phyloP scores from a whole-genome alignment of 2,888 invertebrate genomes.

The Patella depressa region DNA sequence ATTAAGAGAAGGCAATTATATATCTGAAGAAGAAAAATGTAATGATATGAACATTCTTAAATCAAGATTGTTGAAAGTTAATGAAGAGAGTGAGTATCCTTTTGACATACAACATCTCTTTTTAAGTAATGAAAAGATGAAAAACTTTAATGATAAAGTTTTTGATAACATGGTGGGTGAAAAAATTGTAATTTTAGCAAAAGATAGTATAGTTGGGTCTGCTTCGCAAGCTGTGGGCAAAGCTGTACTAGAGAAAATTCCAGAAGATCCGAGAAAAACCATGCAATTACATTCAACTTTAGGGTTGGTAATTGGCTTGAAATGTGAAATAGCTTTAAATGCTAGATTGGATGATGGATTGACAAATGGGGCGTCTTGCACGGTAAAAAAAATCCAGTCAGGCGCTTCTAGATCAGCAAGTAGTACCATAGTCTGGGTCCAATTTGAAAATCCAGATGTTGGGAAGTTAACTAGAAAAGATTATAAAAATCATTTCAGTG shows the following conservation, averaged over 20 bases:
- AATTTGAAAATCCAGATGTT: not conserved
- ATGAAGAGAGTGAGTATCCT: not conserved
- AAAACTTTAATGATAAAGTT: not conserved
- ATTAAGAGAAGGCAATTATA: slow-evolving; percentile 36
- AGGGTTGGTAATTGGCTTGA: no score
- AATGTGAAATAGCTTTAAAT: no score
- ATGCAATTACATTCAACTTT: no score
- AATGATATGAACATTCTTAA: not conserved
- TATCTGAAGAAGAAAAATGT: not conserved
- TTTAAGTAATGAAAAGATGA: not conserved
- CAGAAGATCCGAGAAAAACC: no score
- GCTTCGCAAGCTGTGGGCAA: no score
- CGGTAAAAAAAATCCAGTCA: slow-evolving; percentile 10
- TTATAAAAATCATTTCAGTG: not conserved
- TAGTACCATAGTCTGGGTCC: not conserved
- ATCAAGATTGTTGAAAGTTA: not conserved
- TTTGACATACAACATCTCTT: not conserved
- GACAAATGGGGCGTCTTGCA: slow-evolving; percentile 17
- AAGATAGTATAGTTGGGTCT: not conserved
- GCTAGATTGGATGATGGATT: no score
- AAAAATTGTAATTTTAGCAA: not conserved
- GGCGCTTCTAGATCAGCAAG: no score
- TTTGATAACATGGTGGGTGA: not conserved
- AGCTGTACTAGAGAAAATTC: no score
- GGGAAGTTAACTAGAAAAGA: slow-evolving; percentile 3